Base-by-base conservation (phyloP, 2,888 invertebrate genomes). In the Noctua janthina region DNA sequence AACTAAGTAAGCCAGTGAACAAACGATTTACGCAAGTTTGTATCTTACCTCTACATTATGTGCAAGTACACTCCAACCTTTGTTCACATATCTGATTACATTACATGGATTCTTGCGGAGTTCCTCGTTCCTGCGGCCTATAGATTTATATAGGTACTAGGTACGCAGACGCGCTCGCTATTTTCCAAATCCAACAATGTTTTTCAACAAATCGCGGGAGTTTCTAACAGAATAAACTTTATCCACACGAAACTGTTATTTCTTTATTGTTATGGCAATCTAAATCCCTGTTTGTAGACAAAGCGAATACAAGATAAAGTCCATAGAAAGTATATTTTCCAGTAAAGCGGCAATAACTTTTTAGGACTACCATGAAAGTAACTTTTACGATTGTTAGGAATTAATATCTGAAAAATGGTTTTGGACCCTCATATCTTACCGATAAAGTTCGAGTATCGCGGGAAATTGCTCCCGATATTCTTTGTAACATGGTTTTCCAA, bases 371-470 rank as follows among this genome's bases (percentile, higher is more conserved):
- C 93, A 94, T 96, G 95, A 96, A 95, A 94, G 93, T 94, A 92
- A 96, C 95, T 96, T 96, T 96, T 96, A 96, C 94, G 96, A 95
- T 95, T 96, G 96, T 96, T 95, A 94, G 93, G 93, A 96, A 96
- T 96, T 96, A 96, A 96, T 96, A 96, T 95, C 95, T 95, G 95
- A 96, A 95, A 96, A 96, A 96, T 94, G 95, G 93, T 91, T 93
- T 92, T 91, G 91, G 93, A 95, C 95, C 95, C 91, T 94, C 93
- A 92, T 95, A 95, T 94, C 93, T 96, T 93, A 92, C 85, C 93
- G 93, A 94, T 95, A 94, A 95, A 94, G 91, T 92, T 92, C 90
- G 90, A 92, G 91, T 93, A 92, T 91, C 90, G 91, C 88, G 88
- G 89, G 87, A 91, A 92, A 92, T 92, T 92, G 89, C 89, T 86